Evolutionary conservation across 2,797 vertebrate species (phyloP), one percentile per base, ranked within the genome.

Genomic region (Bufotes viridis): DNA sequence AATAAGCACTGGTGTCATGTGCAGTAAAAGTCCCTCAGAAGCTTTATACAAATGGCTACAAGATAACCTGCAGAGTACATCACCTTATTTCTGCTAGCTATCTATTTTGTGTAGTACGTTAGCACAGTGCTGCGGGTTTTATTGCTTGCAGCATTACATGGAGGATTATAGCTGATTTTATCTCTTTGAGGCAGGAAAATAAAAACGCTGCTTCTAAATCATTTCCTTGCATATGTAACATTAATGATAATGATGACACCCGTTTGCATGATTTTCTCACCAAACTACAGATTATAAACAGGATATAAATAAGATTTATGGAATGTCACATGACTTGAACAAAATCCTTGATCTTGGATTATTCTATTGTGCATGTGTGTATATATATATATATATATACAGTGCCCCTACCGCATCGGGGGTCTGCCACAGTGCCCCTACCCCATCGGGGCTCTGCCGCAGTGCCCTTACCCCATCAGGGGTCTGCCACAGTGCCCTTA

Each of bases 111-210:
- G 53, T 55, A 42, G 42, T 42, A 42, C 42, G 6, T 42, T 42
- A 42, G 34, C 3, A 0, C 34, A 55, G 53, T 55, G 2, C 53
- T 55, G 53, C 9, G 53, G 53, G 53, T 55, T 24, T 70, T 4
- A 3, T 1, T 72, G 14, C 22, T 18, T 14, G 11, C 4, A 22
- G 14, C 53, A 75, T 84, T 42, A 42, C 26, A 29, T 24, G 26
- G 5, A 72, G 24, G 63, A 69, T 82, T 82, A 69, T 53, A 12
- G 81, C 60, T 57, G 63, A 82, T 65, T 63, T 14, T 42, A 51
- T 81, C 61, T n/a, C 60, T 81, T 8, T 14, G 17, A 65, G n/a
- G 60, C 57, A 34, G 15, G 22, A 34, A 24, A 11, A 67, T 22
- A 20, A 13, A 20, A 49, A 76, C 53, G 49, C 11, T 7, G 74